Evolutionary conservation across 1,140 invertebrate species (phyloP).

Genomic region (Drosophila busckii): DNA sequence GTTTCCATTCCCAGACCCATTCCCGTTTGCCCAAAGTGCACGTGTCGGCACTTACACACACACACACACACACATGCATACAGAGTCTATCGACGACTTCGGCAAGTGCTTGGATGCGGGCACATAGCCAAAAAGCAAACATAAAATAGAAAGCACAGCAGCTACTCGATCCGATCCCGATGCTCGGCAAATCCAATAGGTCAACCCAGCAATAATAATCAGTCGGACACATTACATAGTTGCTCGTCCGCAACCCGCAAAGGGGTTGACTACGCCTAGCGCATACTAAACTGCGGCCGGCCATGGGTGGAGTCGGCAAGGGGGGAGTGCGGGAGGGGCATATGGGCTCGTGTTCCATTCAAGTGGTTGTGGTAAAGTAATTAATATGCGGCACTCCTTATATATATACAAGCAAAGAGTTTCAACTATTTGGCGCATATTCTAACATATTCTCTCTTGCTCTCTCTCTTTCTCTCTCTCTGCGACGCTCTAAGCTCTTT

Average conservation of each 20-base stretch:
- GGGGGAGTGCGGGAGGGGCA: slow-evolving; percentile 20
- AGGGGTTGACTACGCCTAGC: slow-evolving; percentile 24
- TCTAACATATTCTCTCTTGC: not conserved
- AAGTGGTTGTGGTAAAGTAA: slow-evolving; percentile 52
- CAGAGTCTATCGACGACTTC: not conserved
- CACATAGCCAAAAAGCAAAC: slow-evolving; percentile 31
- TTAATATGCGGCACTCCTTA: slow-evolving; percentile 72
- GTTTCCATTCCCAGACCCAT: too few relatives aligned
- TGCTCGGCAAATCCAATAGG: slow-evolving; percentile 10
- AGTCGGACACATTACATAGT: too few relatives aligned
- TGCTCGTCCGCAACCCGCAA: not conserved
- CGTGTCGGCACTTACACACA: slow-evolving; percentile 45
- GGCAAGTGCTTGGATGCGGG: slow-evolving; percentile 34
- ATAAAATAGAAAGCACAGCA: too few relatives aligned
- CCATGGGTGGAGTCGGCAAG: not conserved
- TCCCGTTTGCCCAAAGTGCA: slow-evolving; percentile 36
- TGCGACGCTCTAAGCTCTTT: not conserved
- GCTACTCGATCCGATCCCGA: too few relatives aligned
- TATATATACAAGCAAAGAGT: slow-evolving; percentile 11
- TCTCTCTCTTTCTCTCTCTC: not conserved
- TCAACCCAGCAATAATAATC: slow-evolving; percentile 4
- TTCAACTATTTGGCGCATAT: slow-evolving; percentile 42
- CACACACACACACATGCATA: too few relatives aligned
- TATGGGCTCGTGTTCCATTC: slow-evolving; percentile 39
- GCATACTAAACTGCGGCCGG: slow-evolving; percentile 47